Evolutionary conservation across 1,140 invertebrate species (phyloP).

Genomic region (Littorina saxatilis): DNA sequence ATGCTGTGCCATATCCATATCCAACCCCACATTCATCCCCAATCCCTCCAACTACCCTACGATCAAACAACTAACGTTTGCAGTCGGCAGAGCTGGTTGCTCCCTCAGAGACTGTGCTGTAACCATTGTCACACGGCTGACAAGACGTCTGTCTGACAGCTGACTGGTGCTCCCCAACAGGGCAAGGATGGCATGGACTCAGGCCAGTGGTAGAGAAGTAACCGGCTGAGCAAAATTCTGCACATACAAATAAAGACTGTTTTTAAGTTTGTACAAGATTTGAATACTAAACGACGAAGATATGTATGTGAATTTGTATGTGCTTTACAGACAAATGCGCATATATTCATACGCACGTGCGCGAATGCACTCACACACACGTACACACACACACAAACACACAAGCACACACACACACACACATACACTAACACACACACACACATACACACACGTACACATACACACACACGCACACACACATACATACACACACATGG

Average conservation of each 20-base stretch:
- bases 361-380: no score
- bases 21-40: no score
- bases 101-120: constrained; percentile 14
- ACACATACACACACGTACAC: background rate
- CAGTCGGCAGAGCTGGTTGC: constrained; percentile 2
- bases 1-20: no score
- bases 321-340: no score
- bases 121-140: constrained; percentile 26
- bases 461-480: constrained; percentile 7
- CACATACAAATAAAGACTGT: background rate
- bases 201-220: constrained; percentile 36
- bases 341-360: no score
- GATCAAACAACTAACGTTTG: constrained; percentile 19
- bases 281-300: no score
- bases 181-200: constrained; percentile 40
- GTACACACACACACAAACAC: no score
- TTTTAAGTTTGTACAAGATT: no score
- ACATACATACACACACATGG: constrained; percentile 28
- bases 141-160: constrained; percentile 20
- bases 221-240: background rate
- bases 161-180: constrained; percentile 24
- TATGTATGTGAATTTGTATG: no score
- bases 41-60: no score
- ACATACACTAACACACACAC: no score
- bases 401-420: no score